A percentile compares a stretch with the other conserved stretches of the same genome.
phyloP scores from a whole-genome alignment of 1,140 invertebrate species.

The Vollenhovia emeryi region DNA sequence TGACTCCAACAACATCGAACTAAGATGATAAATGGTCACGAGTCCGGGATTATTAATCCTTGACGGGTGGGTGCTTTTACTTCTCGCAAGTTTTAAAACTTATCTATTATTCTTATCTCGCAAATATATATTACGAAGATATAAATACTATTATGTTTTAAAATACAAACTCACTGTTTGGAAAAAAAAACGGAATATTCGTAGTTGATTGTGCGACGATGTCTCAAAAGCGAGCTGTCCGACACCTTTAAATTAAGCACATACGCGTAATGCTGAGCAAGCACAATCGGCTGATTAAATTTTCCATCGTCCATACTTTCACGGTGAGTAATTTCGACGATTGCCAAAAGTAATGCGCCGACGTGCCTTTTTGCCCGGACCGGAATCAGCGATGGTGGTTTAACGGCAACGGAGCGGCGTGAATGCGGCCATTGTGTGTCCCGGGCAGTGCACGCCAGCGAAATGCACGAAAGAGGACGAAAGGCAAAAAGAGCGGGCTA shows the following conservation, averaged over 20 bases:
- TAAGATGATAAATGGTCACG: conserved; percentile 50
- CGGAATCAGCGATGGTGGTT: conserved; percentile 37
- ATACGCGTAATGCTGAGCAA: background rate
- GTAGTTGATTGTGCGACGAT: background rate
- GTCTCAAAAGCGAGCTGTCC: background rate
- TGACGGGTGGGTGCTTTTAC: conserved; percentile 17
- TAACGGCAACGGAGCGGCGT: conserved; percentile 20
- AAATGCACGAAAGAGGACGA: conserved; percentile 1
- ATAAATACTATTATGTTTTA: background rate
- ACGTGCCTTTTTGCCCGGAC: conserved; percentile 30
- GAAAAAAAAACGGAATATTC: background rate
- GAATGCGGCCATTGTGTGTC: conserved; percentile 48
- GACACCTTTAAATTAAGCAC: background rate
- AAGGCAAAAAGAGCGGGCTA: conserved; percentile 29
- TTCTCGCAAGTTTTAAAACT: conserved; percentile 22
- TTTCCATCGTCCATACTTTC: background rate
- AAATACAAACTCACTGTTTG: background rate
- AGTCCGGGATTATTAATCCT: conserved; percentile 39
- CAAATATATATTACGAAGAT: background rate
- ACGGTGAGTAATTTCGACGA: conserved; percentile 22
- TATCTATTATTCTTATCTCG: background rate
- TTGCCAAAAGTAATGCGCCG: conserved; percentile 21
- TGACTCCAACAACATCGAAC: conserved; percentile 30
- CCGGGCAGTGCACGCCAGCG: background rate
- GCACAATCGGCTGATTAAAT: conserved; percentile 15